Evolutionary conservation across 2,113 vertebrate genomes (phyloP), one percentile per base, ranked within the genome.

Genomic region (Boleophthalmus pectinirostris): DNA sequence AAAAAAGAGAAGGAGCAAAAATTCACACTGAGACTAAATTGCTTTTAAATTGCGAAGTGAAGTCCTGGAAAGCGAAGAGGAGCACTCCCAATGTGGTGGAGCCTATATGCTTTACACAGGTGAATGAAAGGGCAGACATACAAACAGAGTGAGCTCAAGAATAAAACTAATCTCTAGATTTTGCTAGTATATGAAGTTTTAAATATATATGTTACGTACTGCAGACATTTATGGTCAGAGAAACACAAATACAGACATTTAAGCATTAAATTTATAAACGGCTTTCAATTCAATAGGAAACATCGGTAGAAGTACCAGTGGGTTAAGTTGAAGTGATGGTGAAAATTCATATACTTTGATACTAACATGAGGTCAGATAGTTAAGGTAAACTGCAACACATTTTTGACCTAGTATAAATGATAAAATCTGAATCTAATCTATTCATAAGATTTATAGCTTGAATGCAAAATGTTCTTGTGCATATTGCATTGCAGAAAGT

Each of bases 21-120:
- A 70, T 64, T 66, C 57, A 61, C 24, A 54, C 21, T 38, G 21
- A 68, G 33, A 63, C 70, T 49, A 58, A 29, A 53, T 64, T 56
- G 49, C 20, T 35, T 61, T n/a, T 46, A 21, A 23, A 56, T 70
- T 47, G 38, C 4, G 68, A 38, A 15, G 35, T 74, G 68, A 15
- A 47, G 69, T 56, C 20, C 66, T 38, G 16, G 20, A 64, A 43
- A 64, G 46, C 54, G 58, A 46, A 60, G 67, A 29, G 49, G 53
- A 69, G 24, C 69, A 21, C 20, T 63, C 13, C 1, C 7, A 61
- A 33, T 61, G 25, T 20, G 25, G 58, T 10, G 33, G 29, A 61
- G 58, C 33, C 61, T 64, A 11, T 29, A 25, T 35, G 60, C 60
- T 33, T 35, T 63, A 35, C 60, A 63, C 60, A 35, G 29, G 61